phyloP scores from a whole-genome alignment of 23 tunicate species.

The Trididemnum miniatum region DNA sequence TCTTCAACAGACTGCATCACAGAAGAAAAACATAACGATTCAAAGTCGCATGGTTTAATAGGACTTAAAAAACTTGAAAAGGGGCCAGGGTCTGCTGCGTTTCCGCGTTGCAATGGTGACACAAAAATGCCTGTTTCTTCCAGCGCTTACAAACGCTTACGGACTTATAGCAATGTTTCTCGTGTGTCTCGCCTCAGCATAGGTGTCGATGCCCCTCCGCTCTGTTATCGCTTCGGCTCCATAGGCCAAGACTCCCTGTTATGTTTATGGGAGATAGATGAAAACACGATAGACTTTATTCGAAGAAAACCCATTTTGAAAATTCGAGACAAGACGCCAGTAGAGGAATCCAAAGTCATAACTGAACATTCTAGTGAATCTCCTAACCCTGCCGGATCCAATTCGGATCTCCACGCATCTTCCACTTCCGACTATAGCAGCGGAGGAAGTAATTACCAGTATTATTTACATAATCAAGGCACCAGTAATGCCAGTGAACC shows the following conservation, averaged over 20 bases:
- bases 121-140: background rate
- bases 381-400: constrained; percentile 2
- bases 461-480: background rate
- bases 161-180: constrained; percentile 85
- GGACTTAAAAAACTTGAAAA: background rate
- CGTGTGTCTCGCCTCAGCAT: constrained; percentile 66
- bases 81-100: background rate
- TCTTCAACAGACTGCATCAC: background rate
- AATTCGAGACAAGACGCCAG: background rate
- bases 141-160: constrained; percentile 42
- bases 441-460: constrained; percentile 2
- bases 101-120: constrained; percentile 25
- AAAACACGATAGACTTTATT: constrained; percentile 42
- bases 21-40: background rate
- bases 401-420: constrained; percentile 16
- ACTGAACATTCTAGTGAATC: constrained; percentile 12
- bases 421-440: constrained; percentile 39
- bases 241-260: constrained; percentile 96
- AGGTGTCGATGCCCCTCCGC: constrained; percentile 54
- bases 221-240: constrained; percentile 92
- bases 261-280: constrained; percentile 96
- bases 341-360: background rate
- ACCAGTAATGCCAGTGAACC: background rate
- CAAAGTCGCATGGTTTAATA: background rate
- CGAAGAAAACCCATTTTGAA: constrained; percentile 3